Percentiles rank a stretch among this genome's conserved stretches.
These are phyloP conservation scores for Sebastolobus altivelis DNA, from an alignment of 2,797 vertebrate genomes.

Conservation along the genomic window DNA sequence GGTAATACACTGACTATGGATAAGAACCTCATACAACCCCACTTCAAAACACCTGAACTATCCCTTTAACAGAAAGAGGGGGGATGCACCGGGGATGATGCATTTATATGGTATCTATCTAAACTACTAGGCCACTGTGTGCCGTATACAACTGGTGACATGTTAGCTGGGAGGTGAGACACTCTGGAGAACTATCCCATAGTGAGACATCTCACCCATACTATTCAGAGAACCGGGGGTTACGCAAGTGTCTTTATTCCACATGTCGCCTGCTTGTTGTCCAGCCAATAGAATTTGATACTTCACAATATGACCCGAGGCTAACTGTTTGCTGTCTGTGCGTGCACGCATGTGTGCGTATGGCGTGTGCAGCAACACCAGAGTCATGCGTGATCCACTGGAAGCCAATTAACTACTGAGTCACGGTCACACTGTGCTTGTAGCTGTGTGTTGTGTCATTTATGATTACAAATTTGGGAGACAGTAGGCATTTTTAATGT, in stretches of 20 bases:
- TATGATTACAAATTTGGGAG: neutral
- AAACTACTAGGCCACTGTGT: neutral
- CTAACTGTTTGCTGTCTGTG: neutral
- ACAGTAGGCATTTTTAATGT: neutral
- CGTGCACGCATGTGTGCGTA: neutral
- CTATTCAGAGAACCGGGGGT: neutral
- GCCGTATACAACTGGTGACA: neutral
- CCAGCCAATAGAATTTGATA: neutral
- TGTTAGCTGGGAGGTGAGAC: neutral
- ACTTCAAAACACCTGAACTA: too few relatives aligned
- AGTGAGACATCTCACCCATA: neutral
- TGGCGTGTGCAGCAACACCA: neutral
- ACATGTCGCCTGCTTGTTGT: neutral
- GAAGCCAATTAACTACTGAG: neutral
- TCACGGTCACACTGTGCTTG: neutral
- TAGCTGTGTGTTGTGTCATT: neutral
- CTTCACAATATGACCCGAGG: neutral
- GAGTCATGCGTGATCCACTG: neutral
- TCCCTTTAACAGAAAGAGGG: too few relatives aligned
- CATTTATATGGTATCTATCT: neutral
- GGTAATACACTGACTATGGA: too few relatives aligned
- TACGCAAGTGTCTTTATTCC: neutral
- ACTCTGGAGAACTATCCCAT: neutral
- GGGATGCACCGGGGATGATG: rapidly evolving
- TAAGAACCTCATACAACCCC: too few relatives aligned